Conservation (phyloP, 2,888 invertebrate species). For the Parnassius glacialis region DNA sequence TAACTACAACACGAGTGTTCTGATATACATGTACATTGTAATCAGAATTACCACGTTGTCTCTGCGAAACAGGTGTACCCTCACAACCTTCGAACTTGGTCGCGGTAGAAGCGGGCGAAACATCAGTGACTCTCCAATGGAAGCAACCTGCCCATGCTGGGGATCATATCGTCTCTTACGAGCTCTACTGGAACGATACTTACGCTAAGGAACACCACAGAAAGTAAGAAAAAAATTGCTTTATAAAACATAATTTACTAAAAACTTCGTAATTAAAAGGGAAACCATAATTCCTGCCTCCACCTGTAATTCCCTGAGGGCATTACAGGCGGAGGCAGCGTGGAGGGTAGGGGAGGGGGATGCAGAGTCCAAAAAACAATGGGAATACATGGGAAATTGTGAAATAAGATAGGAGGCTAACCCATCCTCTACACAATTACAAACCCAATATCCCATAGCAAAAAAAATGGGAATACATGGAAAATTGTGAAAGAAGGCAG, state of each 20-base stretch:
- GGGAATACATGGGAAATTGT: neutral
- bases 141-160: constrained; percentile 94
- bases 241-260: neutral
- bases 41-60: too few relatives aligned
- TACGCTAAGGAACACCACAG: constrained; percentile 94
- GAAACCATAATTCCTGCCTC: too few relatives aligned
- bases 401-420: neutral
- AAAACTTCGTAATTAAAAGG: too few relatives aligned
- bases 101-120: constrained; percentile 93
- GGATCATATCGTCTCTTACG: constrained; percentile 96
- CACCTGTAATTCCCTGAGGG: too few relatives aligned
- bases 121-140: constrained; percentile 95
- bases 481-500: neutral
- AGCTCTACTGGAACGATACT: constrained; percentile 98
- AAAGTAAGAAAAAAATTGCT: constrained; percentile 74
- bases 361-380: too few relatives aligned
- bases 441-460: too few relatives aligned
- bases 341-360: too few relatives aligned
- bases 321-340: too few relatives aligned
- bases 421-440: neutral
- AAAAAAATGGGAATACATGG: too few relatives aligned
- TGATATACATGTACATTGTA: too few relatives aligned
- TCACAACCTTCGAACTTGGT: constrained; percentile 96
- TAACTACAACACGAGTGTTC: too few relatives aligned
- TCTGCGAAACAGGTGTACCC: constrained; percentile 87